These are phyloP conservation scores for Mycalesis mineus DNA, from an alignment of 2,888 invertebrate species.

Conservation along the genomic window DNA sequence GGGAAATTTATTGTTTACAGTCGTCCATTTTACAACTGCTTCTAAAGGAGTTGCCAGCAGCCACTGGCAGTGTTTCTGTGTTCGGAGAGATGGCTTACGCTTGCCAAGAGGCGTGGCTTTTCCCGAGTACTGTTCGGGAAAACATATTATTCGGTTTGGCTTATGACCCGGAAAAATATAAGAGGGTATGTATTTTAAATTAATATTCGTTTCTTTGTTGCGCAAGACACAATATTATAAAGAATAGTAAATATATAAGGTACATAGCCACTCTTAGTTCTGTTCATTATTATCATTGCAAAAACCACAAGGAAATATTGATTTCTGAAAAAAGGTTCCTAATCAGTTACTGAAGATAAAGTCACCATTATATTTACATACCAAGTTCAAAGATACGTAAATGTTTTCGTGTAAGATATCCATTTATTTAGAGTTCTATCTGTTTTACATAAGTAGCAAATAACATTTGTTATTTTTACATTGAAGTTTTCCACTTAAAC, in stretches of 20 bases:
- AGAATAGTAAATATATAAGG: not conserved
- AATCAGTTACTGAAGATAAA: too few relatives aligned
- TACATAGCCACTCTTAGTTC: too few relatives aligned
- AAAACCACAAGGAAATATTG: too few relatives aligned
- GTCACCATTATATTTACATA: too few relatives aligned
- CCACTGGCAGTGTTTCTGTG: conserved; percentile 80
- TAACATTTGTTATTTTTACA: not conserved
- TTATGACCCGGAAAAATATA: conserved; percentile 79
- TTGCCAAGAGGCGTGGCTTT: conserved; percentile 92
- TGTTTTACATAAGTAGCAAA: too few relatives aligned
- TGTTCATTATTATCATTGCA: too few relatives aligned
- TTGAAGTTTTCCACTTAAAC: not conserved
- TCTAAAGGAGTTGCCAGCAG: conserved; percentile 83
- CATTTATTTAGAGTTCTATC: too few relatives aligned
- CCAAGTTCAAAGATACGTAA: too few relatives aligned
- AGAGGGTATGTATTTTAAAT: conserved; percentile 48
- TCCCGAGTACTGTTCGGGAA: conserved; percentile 85
- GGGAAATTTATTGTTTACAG: conserved; percentile 44
- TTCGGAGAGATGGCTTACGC: conserved; percentile 85
- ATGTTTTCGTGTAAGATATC: too few relatives aligned
- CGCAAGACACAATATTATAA: not conserved
- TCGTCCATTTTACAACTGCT: conserved; percentile 83
- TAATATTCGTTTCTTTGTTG: not conserved
- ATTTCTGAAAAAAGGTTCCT: too few relatives aligned
- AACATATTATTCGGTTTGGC: conserved; percentile 91